Evolutionary conservation across 2,888 invertebrate species (phyloP).

Genomic region (Drosophila leonis): DNA sequence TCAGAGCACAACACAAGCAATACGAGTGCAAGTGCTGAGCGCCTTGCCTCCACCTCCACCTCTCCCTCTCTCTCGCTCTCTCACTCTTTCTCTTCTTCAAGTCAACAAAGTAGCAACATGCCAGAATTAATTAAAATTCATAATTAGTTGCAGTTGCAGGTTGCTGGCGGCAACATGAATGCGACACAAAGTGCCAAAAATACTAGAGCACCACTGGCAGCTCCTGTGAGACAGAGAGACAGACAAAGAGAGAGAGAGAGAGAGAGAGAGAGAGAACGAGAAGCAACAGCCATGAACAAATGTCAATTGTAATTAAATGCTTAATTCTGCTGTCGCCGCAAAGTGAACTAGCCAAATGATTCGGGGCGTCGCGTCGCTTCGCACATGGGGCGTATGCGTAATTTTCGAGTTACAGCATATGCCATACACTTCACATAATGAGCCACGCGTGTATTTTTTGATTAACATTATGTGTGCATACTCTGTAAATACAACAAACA

Average conservation of each 20-base stretch:
- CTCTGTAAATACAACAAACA: not conserved
- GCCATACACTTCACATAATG: not conserved
- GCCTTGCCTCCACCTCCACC: not conserved
- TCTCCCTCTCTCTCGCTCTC: not conserved
- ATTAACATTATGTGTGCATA: not conserved
- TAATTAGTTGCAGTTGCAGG: conserved; percentile 62
- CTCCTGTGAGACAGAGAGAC: not conserved
- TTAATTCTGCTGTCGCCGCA: conserved; percentile 39
- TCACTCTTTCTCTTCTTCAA: not conserved
- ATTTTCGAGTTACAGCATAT: not conserved
- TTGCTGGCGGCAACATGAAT: conserved; percentile 21
- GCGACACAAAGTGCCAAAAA: conserved; percentile 38
- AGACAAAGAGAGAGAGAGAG: not conserved
- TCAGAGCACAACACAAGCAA: conserved; percentile 22
- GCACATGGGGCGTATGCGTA: conserved; percentile 23
- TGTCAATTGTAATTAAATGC: conserved; percentile 43
- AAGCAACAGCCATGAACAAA: not conserved
- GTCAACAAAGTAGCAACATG: conserved; percentile 29
- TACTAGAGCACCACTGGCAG: not conserved
- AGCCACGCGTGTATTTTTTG: not conserved
- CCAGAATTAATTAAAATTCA: conserved; percentile 73
- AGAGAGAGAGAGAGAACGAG: not conserved
- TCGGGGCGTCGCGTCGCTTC: not conserved
- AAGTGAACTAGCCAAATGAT: conserved; percentile 18
- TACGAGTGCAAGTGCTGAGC: conserved; percentile 21